Evolutionary conservation across 2,888 invertebrate species (phyloP).

Genomic region (Dasypolia templi): DNA sequence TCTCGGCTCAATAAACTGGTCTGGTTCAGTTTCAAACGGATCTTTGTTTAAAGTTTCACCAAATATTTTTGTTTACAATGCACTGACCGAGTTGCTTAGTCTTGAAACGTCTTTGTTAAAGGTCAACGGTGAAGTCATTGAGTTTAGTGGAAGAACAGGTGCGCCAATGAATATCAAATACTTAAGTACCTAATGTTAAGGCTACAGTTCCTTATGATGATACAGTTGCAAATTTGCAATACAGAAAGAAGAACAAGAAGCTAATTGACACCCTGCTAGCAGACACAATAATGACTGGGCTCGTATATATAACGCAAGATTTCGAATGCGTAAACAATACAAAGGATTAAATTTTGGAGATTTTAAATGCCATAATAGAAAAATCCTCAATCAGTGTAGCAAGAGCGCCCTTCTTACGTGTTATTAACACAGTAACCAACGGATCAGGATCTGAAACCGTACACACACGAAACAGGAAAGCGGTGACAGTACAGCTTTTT

Average conservation of each 20-base stretch:
- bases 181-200: not conserved
- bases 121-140: slow-evolving; percentile 43
- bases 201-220: not conserved
- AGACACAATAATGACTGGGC: not conserved
- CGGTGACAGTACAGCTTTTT: slow-evolving; percentile 58
- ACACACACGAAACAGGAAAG: slow-evolving; percentile 61
- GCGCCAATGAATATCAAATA: not conserved
- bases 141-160: slow-evolving; percentile 42
- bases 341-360: accelerated
- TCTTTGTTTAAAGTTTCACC: slow-evolving; percentile 70
- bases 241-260: not conserved
- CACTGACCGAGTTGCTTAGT: slow-evolving; percentile 57
- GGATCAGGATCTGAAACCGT: slow-evolving; percentile 63
- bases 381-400: not conserved
- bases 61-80: slow-evolving; percentile 66
- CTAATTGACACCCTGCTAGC: not conserved
- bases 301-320: not conserved
- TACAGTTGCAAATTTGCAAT: not conserved
- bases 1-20: slow-evolving; percentile 80
- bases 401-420: slow-evolving; percentile 25
- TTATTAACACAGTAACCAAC: slow-evolving; percentile 56
- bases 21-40: slow-evolving; percentile 74
- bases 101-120: slow-evolving; percentile 41
- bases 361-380: not conserved
- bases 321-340: too few species aligned